Base-by-base conservation (phyloP, 2,797 vertebrate genomes). In the Loriculus beryllinus region DNA sequence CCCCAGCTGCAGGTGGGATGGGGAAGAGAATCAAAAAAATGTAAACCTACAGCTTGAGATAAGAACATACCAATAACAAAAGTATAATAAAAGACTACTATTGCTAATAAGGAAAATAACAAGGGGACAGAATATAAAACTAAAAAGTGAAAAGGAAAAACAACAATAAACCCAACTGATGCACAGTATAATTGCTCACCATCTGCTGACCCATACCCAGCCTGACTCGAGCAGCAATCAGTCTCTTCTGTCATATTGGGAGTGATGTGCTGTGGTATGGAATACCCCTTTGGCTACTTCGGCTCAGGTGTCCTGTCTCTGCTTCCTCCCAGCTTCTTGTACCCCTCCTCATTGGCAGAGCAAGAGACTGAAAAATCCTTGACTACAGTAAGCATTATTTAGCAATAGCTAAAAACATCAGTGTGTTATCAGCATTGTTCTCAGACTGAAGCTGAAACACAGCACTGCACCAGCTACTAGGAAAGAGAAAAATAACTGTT, bases 141-240 rank as follows among this genome's bases (percentile, higher is more conserved):
- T 56, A 23, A 33, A 33, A 56, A 23, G 14, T 9, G 54, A 9
- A 56, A 56, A 23, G n/a, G 14, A 33, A 56, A 56, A 33, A 23
- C n/a, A 33, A 56, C n/a, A 33, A 23, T 56, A 33, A 56, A 33
- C n/a, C 14, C n/a, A 23, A 56, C 6, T 56, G 14, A 10, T 56
- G 9, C 21, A 33, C n/a, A 33, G 21, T 33, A 56, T 9, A 33
- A 10, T 33, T 23, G n/a, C 14, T 56, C 54, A 33, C 14, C 9
- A 10, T 14, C n/a, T 33, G n/a, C n/a, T 56, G 54, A 56, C 54
- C 21, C 9, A 10, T 15, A 22, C 31, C 54, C n/a, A 56, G 54
- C n/a, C n/a, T 23, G 9, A 16, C 54, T 23, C 14, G 0, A 33
- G n/a, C 54, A 56, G 31, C 2, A 3, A 54, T n/a, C 52, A 9